These are phyloP conservation scores for Drosophila kanapiae DNA, from an alignment of 1,140 invertebrate genomes.

Conservation along the genomic window DNA sequence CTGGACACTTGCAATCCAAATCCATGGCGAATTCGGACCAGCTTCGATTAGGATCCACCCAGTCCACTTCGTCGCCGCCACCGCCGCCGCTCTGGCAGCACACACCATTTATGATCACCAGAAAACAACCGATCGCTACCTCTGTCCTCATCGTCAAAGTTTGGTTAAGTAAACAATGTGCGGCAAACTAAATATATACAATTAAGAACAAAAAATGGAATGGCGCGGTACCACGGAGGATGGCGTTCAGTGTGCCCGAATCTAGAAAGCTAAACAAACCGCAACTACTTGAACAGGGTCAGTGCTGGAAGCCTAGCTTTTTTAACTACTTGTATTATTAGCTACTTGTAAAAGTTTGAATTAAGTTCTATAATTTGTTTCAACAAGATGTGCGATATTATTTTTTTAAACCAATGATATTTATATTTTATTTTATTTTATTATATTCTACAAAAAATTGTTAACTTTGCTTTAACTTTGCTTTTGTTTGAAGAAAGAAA, in stretches of 20 bases:
- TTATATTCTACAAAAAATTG: no score
- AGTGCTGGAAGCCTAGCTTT: no score
- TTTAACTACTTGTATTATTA: neutral
- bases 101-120: slow-evolving; percentile 53
- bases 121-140: slow-evolving; percentile 42
- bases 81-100: slow-evolving; percentile 44
- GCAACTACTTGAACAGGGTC: no score
- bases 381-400: no score
- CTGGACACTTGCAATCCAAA: slow-evolving; percentile 35
- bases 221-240: slow-evolving; percentile 1
- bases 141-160: slow-evolving; percentile 40
- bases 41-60: slow-evolving; percentile 60
- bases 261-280: neutral
- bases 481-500: no score
- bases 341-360: no score
- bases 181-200: slow-evolving; percentile 1
- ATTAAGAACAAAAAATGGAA: neutral
- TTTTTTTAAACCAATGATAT: neutral
- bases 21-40: slow-evolving; percentile 55
- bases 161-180: neutral
- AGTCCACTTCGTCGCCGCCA: slow-evolving; percentile 34
- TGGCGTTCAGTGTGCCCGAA: slow-evolving; percentile 13
- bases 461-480: no score
- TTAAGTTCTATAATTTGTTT: no score
- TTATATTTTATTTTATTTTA: neutral